Conservation (phyloP, 2,113 vertebrate species). For the Jacana jacana region DNA sequence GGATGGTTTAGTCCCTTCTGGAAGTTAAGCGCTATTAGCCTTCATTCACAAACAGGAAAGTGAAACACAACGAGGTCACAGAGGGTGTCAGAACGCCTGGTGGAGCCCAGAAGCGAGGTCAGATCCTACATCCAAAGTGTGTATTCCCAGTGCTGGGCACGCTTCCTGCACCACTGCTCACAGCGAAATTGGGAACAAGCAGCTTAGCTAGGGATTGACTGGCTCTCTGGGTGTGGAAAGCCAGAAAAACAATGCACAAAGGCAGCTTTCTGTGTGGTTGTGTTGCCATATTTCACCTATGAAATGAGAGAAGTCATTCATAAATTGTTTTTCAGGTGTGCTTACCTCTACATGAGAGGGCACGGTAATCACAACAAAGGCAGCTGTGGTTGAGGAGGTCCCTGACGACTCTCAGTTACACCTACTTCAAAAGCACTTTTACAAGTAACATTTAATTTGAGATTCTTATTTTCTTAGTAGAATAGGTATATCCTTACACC, state of each 20-base stretch:
- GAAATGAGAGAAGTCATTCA: neutral
- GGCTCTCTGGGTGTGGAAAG: rapidly evolving
- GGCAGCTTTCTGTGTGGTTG: neutral
- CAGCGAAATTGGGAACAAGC: rapidly evolving
- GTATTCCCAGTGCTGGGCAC: neutral
- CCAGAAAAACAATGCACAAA: neutral
- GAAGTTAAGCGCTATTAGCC: neutral
- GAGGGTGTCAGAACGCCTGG: neutral
- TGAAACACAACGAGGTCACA: neutral
- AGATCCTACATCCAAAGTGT: rapidly evolving
- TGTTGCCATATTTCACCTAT: neutral
- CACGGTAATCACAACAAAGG: neutral
- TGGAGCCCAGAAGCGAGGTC: neutral
- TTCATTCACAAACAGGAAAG: neutral
- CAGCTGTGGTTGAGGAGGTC: neutral
- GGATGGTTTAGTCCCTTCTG: neutral
- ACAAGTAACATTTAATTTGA: neutral
- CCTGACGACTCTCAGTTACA: neutral
- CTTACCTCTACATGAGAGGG: neutral
- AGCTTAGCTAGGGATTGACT: neutral
- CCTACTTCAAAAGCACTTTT: neutral
- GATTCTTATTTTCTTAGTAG: neutral
- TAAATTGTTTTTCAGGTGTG: neutral
- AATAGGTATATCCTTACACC: neutral
- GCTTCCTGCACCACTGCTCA: rapidly evolving